A percentile compares a stretch with the other conserved stretches of the same genome.
Evolutionary conservation across 2,113 vertebrate genomes (phyloP).

Genomic region (Anthoscopus minutus): DNA sequence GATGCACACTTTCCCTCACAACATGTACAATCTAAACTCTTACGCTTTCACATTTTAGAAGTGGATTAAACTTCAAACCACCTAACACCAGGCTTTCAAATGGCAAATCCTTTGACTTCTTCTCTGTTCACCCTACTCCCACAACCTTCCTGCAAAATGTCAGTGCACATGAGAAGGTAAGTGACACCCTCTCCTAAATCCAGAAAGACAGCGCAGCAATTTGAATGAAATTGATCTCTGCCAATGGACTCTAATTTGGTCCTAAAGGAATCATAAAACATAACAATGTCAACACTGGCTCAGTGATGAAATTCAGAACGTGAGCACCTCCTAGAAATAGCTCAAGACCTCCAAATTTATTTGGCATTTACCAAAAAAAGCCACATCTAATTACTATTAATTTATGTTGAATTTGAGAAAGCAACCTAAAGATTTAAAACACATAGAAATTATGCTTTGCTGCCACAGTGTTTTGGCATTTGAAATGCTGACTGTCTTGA

Average conservation of each 20-base stretch:
- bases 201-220: not conserved
- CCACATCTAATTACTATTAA: not conserved
- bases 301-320: not conserved
- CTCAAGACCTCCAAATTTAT: not conserved
- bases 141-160: not conserved
- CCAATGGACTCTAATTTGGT: not conserved
- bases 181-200: not conserved
- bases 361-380: not conserved
- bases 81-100: not conserved
- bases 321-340: not conserved
- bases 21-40: fast-evolving
- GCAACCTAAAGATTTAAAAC: not conserved
- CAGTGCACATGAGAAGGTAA: not conserved
- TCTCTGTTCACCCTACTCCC: too few relatives aligned
- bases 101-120: not conserved
- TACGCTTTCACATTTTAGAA: not conserved
- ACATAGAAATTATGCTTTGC: not conserved
- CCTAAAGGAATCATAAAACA: not conserved
- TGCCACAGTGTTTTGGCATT: not conserved
- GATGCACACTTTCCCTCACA: not conserved
- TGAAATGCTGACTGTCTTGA: not conserved
- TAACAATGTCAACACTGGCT: not conserved
- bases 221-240: not conserved
- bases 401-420: not conserved
- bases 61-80: not conserved